phyloP scores from a whole-genome alignment of 2,888 invertebrate species.

The Elgonia sp. region DNA sequence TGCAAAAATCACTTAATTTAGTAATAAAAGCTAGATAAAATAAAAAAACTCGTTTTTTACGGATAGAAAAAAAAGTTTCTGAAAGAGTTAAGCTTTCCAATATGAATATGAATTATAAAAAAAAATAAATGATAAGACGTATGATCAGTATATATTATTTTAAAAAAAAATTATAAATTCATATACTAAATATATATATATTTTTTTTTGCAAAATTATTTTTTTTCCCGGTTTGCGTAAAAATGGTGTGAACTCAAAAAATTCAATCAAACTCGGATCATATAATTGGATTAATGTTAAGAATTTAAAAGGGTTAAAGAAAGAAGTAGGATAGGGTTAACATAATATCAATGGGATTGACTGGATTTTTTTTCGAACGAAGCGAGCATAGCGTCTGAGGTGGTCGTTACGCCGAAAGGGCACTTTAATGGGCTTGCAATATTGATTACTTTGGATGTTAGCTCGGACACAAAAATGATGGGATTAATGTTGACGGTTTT shows the following conservation, averaged over 20 bases:
- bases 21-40: too few species aligned
- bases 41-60: too few species aligned
- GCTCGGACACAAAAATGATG: conserved; percentile 62
- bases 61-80: too few species aligned
- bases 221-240: not conserved
- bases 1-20: too few species aligned
- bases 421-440: conserved; percentile 59
- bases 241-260: conserved; percentile 10
- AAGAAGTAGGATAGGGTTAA: conserved; percentile 26
- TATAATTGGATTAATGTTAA: conserved; percentile 40
- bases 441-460: conserved; percentile 67
- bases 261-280: conserved; percentile 40
- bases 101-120: too few species aligned
- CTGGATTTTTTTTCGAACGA: conserved; percentile 32
- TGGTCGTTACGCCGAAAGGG: conserved; percentile 40
- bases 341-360: conserved; percentile 49
- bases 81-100: too few species aligned
- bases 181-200: too few species aligned
- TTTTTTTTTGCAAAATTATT: too few species aligned
- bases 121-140: too few species aligned
- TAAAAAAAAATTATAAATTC: too few species aligned
- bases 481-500: conserved; percentile 59
- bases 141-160: too few species aligned
- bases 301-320: conserved; percentile 28
- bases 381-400: conserved; percentile 2